These are phyloP conservation scores for Nesoenas mayeri DNA, from an alignment of 2,113 vertebrate species.

Conservation along the genomic window DNA sequence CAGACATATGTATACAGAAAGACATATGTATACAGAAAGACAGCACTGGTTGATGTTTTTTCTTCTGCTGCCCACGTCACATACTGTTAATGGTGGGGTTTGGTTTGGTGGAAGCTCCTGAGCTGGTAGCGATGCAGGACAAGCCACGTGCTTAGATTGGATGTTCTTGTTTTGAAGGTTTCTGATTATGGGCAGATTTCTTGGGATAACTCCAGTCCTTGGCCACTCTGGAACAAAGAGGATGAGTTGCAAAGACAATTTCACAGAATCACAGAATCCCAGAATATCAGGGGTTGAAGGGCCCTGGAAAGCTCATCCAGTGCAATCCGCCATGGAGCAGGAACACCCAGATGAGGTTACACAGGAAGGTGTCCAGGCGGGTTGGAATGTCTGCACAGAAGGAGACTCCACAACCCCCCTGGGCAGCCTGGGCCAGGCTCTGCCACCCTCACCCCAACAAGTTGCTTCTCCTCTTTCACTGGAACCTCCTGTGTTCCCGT, in stretches of 20 bases:
- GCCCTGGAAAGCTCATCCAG: too few species aligned
- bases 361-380: too few species aligned
- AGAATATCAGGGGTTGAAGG: too few species aligned
- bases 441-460: too few species aligned
- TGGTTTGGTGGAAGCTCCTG: background rate
- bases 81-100: accelerated
- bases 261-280: background rate
- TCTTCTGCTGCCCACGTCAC: background rate
- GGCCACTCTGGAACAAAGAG: background rate
- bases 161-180: background rate
- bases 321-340: too few species aligned
- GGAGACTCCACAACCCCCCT: too few species aligned
- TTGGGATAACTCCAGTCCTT: background rate
- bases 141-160: background rate
- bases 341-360: too few species aligned
- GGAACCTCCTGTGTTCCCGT: too few species aligned
- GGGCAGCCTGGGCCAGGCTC: too few species aligned
- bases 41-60: background rate
- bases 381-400: too few species aligned
- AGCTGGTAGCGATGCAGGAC: background rate
- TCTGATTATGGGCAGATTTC: background rate
- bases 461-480: too few species aligned
- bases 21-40: background rate
- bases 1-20: background rate
- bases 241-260: background rate